Conservation (phyloP, 1,140 invertebrate genomes). For the Drosophila serrata region DNA sequence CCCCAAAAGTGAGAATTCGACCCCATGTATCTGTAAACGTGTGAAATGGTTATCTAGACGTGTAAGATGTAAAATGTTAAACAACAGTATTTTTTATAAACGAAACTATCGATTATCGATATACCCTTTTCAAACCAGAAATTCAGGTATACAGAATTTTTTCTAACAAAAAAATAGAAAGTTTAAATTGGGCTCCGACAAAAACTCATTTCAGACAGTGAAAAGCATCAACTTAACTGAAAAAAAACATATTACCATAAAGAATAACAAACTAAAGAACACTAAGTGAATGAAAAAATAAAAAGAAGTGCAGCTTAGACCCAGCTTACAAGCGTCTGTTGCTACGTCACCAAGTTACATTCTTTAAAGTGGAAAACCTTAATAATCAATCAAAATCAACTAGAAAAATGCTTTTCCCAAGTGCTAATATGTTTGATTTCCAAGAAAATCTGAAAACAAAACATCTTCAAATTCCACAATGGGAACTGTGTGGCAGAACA, state of each 20-base stretch:
- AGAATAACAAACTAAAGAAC: background rate
- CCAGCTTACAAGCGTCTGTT: background rate
- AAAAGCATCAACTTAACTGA: background rate
- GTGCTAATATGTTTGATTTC: conserved; percentile 9
- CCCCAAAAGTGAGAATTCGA: no score
- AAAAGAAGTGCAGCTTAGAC: background rate
- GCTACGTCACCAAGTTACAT: conserved; percentile 21
- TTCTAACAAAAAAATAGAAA: conserved; percentile 48
- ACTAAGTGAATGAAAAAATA: background rate
- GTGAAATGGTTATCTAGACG: no score
- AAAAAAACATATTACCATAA: background rate
- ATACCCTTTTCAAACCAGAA: background rate
- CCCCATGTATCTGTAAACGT: no score
- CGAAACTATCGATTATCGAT: no score
- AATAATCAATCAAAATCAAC: background rate
- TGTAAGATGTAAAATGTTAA: no score
- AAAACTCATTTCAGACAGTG: conserved; percentile 3
- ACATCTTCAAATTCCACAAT: background rate
- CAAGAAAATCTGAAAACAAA: background rate
- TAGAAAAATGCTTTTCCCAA: background rate
- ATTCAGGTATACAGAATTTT: conserved; percentile 75
- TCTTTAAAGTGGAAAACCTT: background rate
- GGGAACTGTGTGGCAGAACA: conserved; percentile 33
- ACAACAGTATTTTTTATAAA: no score
- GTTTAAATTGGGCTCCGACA: conserved; percentile 31